phyloP scores from a whole-genome alignment of 2,113 vertebrate genomes.

The Perca flavescens region DNA sequence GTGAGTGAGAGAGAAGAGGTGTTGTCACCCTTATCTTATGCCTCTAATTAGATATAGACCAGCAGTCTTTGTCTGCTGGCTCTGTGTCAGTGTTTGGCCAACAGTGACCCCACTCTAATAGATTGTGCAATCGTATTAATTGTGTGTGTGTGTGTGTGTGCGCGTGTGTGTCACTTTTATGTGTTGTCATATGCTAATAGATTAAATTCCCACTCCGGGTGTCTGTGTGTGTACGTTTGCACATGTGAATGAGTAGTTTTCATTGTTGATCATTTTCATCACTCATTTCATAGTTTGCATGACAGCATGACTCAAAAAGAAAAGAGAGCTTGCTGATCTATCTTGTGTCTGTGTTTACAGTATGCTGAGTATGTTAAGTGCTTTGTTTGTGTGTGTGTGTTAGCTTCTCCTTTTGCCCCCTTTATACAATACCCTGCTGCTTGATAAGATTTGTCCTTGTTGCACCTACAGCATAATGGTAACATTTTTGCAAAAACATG shows the following conservation, averaged over 20 bases:
- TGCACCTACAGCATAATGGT: not conserved
- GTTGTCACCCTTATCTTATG: constrained; percentile 66
- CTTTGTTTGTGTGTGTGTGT: constrained; percentile 5
- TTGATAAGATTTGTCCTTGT: not conserved
- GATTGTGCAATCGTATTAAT: constrained; percentile 59
- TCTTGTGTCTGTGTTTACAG: constrained; percentile 29
- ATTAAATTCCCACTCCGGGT: constrained; percentile 25
- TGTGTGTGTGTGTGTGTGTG: not conserved
- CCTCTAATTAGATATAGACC: constrained; percentile 84
- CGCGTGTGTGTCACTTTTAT: constrained; percentile 19
- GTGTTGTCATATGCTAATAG: constrained; percentile 24
- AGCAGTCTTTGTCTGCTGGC: constrained; percentile 65
- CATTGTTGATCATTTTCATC: too few species aligned
- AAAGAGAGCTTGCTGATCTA: constrained; percentile 10
- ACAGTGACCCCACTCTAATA: constrained; percentile 65
- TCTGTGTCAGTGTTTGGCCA: constrained; percentile 62
- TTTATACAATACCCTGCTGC: not conserved
- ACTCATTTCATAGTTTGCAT: too few species aligned
- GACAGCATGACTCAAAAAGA: constrained; percentile 23
- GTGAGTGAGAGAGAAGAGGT: constrained; percentile 20
- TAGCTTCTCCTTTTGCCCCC: not conserved
- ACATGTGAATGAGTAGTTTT: constrained; percentile 47
- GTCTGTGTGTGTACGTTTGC: constrained; percentile 2
- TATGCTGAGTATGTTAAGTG: constrained; percentile 5
- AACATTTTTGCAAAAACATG: constrained; percentile 3